These are phyloP conservation scores for Pelodytes ibericus DNA, from an alignment of 2,797 vertebrate genomes.

Conservation along the genomic window DNA sequence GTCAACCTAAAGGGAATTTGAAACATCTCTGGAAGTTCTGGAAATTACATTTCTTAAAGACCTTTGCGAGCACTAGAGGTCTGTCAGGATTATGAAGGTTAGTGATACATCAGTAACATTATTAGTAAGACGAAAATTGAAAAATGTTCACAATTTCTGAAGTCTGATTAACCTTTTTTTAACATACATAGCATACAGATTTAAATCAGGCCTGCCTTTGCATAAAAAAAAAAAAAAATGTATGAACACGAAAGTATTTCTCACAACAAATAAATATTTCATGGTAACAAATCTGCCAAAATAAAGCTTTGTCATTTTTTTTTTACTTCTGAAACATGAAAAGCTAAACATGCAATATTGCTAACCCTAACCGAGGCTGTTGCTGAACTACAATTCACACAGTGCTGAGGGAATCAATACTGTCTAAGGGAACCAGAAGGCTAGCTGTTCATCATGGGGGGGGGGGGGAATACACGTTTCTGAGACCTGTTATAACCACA, in stretches of 20 bases:
- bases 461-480: no score
- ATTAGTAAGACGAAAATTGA: constrained; percentile 41
- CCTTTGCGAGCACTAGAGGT: constrained; percentile 20
- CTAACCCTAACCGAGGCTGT: background rate
- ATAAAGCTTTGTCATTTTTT: background rate
- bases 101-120: constrained; percentile 35
- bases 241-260: background rate
- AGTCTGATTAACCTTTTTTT: constrained; percentile 34
- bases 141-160: constrained; percentile 37
- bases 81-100: constrained; percentile 44
- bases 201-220: background rate
- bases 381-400: no score
- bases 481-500: no score
- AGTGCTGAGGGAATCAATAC: no score
- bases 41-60: constrained; percentile 47
- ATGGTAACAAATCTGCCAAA: background rate
- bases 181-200: constrained; percentile 12
- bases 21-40: constrained; percentile 38
- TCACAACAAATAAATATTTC: background rate
- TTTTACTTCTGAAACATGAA: background rate
- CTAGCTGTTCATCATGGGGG: no score
- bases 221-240: background rate
- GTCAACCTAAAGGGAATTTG: constrained; percentile 36
- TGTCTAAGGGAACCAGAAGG: no score
- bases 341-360: background rate